Evolutionary conservation across 2,113 vertebrate genomes (phyloP).

Genomic region (Papio anubis): DNA sequence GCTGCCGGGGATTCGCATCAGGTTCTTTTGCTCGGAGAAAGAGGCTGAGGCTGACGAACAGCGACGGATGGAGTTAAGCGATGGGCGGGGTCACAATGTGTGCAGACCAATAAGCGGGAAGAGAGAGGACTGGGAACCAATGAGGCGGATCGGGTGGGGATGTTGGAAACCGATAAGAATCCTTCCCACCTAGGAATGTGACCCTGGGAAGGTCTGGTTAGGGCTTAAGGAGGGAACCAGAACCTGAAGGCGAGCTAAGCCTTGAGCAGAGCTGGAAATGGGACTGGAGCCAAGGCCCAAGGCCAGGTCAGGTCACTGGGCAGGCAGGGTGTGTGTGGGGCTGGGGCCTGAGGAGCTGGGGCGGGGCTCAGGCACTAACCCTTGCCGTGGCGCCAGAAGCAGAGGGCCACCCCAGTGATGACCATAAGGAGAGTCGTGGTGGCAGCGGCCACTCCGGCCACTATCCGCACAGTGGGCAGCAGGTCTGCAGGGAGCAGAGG

Average conservation of each 20-base stretch:
- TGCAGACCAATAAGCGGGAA: background rate
- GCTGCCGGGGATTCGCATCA: conserved; percentile 90
- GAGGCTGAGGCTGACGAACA: conserved; percentile 78
- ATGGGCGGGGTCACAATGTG: background rate
- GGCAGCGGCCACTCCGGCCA: conserved; percentile 85
- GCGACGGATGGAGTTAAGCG: background rate
- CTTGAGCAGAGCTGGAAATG: background rate
- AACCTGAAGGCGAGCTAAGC: background rate
- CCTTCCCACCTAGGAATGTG: background rate
- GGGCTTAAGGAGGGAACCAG: background rate
- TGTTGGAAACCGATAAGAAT: background rate
- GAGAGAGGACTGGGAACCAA: background rate
- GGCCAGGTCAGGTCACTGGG: background rate
- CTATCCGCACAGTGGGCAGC: conserved; percentile 86
- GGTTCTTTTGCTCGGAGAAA: conserved; percentile 90
- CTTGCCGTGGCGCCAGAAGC: conserved; percentile 84
- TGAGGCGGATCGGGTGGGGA: background rate
- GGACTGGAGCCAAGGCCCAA: background rate
- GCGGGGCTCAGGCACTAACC: conserved; percentile 76
- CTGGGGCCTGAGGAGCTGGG: background rate
- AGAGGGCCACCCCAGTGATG: conserved; percentile 87
- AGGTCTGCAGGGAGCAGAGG: conserved; percentile 82
- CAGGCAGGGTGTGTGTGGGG: too few relatives aligned
- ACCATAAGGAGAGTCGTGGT: conserved; percentile 87
- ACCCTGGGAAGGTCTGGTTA: background rate